Percentiles rank a stretch among this genome's conserved stretches.
Evolutionary conservation across 2,113 vertebrate genomes (phyloP).

Genomic region (Trogon surrucura): DNA sequence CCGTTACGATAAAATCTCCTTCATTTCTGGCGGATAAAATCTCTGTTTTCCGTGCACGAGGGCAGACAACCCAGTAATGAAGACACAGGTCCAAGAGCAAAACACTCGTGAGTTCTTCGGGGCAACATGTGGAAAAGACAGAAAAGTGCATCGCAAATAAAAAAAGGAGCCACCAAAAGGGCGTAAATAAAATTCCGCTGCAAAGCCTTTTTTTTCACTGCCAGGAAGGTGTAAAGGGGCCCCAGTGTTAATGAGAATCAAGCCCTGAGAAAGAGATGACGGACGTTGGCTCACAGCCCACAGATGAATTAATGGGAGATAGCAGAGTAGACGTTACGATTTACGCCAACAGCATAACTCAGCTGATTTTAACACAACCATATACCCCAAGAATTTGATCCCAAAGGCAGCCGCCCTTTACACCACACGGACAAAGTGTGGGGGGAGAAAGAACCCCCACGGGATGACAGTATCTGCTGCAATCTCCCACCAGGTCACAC

Average conservation of each 20-base stretch:
- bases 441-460: not conserved
- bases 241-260: not conserved
- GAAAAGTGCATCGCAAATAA: not conserved
- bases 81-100: not conserved
- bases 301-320: conserved; percentile 11
- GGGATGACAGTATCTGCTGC: not conserved
- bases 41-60: conserved; percentile 11
- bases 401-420: not conserved
- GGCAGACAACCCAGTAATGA: not conserved
- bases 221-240: conserved; percentile 20
- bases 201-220: not conserved
- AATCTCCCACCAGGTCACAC: not conserved
- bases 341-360: not conserved
- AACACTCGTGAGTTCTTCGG: not conserved
- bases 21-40: conserved; percentile 18
- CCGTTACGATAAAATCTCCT: not conserved
- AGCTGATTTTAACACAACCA: not conserved
- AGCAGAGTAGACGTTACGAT: not conserved
- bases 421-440: not conserved
- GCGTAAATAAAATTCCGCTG: not conserved
- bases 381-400: not conserved
- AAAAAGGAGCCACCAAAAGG: not conserved
- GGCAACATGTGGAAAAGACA: not conserved
- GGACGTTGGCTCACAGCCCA: not conserved
- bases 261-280: not conserved